A percentile compares a stretch with the other conserved stretches of the same genome.
These are phyloP conservation scores for Numenius arquata DNA, from an alignment of 2,113 vertebrate genomes.

Conservation along the genomic window DNA sequence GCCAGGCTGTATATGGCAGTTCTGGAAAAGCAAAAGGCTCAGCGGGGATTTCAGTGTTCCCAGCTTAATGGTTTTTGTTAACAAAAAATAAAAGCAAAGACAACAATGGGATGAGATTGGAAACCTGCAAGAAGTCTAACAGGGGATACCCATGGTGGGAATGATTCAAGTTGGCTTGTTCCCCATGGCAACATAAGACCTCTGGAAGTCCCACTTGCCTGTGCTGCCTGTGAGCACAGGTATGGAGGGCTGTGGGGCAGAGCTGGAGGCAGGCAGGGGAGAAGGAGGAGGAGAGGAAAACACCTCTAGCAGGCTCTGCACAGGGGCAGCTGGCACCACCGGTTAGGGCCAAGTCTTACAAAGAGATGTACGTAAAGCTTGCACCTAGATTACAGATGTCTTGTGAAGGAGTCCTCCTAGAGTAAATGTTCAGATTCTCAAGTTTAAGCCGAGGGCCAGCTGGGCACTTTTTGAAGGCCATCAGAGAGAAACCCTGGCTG, in stretches of 20 bases:
- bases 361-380: background rate
- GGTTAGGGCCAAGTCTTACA: background rate
- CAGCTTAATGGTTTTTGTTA: background rate
- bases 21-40: background rate
- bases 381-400: background rate
- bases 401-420: background rate
- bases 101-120: background rate
- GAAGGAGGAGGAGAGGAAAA: background rate
- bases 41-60: constrained; percentile 3
- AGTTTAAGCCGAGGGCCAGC: background rate
- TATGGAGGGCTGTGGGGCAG: background rate
- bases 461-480: background rate
- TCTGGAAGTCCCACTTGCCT: background rate
- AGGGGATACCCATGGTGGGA: fast-evolving
- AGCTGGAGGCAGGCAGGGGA: background rate
- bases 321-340: background rate
- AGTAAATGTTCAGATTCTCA: background rate
- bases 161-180: background rate
- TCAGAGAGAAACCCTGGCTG: background rate
- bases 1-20: background rate
- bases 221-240: fast-evolving
- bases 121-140: background rate
- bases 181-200: background rate
- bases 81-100: constrained; percentile 23
- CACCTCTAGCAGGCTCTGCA: background rate